Percentiles rank a stretch among this genome's conserved stretches.
phyloP scores from a whole-genome alignment of 1,140 invertebrate genomes.

The Oppia nitens region DNA sequence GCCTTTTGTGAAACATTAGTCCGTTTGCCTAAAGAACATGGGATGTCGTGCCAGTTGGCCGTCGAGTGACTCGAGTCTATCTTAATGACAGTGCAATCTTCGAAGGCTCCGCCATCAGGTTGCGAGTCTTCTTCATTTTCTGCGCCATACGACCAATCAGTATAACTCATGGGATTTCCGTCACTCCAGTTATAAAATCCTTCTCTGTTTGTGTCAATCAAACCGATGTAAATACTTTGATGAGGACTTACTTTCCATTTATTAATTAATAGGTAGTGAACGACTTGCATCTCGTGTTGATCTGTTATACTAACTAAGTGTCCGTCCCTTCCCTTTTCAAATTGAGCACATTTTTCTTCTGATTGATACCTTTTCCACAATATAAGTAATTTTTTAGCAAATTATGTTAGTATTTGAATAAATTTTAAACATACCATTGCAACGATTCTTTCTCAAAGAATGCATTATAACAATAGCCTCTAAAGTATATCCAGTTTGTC shows the following conservation, averaged over 20 bases:
- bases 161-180: constrained; percentile 25
- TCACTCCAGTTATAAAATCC: constrained; percentile 24
- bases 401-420: no score
- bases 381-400: no score
- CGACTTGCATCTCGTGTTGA: constrained; percentile 22
- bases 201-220: constrained; percentile 23
- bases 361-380: constrained; percentile 22
- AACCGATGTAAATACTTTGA: constrained; percentile 22
- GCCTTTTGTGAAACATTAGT: constrained; percentile 1
- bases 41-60: constrained; percentile 25
- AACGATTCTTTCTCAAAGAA: constrained; percentile 20
- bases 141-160: constrained; percentile 22
- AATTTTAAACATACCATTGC: no score
- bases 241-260: constrained; percentile 21
- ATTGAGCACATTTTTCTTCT: constrained; percentile 19
- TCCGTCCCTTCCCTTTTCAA: constrained; percentile 18
- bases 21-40: constrained; percentile 22
- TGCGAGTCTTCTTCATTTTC: constrained; percentile 13
- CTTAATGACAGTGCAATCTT: constrained; percentile 24
- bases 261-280: constrained; percentile 22
- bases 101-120: constrained; percentile 25
- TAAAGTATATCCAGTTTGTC: constrained; percentile 22
- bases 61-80: constrained; percentile 23
- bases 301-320: constrained; percentile 24
- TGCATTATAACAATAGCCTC: constrained; percentile 22